These are phyloP conservation scores for Piliocolobus tephrosceles DNA, from an alignment of 2,113 vertebrate genomes.

Conservation along the genomic window DNA sequence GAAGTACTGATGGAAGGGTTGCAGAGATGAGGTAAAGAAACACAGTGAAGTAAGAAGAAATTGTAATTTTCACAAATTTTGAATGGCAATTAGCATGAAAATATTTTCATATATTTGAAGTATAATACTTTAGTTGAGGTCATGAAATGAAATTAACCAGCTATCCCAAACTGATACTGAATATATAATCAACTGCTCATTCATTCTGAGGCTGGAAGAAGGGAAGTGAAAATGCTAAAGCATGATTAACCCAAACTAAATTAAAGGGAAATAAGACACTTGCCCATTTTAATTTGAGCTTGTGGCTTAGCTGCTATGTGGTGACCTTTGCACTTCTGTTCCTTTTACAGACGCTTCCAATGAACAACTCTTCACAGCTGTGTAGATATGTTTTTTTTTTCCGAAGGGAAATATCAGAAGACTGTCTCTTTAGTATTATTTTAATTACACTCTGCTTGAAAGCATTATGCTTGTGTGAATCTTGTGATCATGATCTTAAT, in stretches of 20 bases:
- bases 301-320: neutral
- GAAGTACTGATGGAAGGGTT: neutral
- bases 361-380: neutral
- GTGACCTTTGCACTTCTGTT: neutral
- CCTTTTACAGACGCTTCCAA: conserved; percentile 5
- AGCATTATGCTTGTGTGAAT: neutral
- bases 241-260: conserved; percentile 37
- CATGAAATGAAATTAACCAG: conserved; percentile 53
- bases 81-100: conserved; percentile 12
- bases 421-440: conserved; percentile 7
- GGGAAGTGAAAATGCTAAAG: neutral
- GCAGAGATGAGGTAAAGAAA: neutral
- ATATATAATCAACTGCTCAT: conserved; percentile 21
- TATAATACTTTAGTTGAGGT: conserved; percentile 54
- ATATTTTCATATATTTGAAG: conserved; percentile 58
- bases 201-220: neutral
- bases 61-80: conserved; percentile 41
- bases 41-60: neutral
- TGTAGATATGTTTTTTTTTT: neutral
- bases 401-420: neutral
- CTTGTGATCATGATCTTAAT: conserved; percentile 40
- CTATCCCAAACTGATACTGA: conserved; percentile 34
- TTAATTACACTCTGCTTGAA: conserved; percentile 29
- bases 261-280: neutral
- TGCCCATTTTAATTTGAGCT: conserved; percentile 1